Base-by-base conservation (phyloP, 2,888 invertebrate genomes). In the Nipponacmea schrenckii region DNA sequence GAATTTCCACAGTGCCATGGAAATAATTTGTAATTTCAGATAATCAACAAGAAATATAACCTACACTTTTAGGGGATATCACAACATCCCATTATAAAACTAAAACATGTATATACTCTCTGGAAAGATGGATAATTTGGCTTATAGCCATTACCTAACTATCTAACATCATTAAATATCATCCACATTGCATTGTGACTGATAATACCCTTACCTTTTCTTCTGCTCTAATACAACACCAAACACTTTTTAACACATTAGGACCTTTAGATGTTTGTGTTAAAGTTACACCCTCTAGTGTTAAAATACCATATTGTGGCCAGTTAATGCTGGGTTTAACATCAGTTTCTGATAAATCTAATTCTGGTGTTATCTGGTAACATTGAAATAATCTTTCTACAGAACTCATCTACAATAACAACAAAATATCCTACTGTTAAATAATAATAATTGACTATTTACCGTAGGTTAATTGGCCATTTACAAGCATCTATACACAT, bases 281-380 rank as follows among this genome's bases (percentile, higher is more conserved):
- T 31, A 81, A 65, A 8, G 81, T 80, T n/a, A 80, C 80, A 2
- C 82, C 82, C 68, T 83, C 83, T 48, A 80, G 77, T 26, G 83
- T 83, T 48, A 83, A 68, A 62, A 83, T 83, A n/a, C 83, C 83
- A 74, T 83, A 83, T 69, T 79, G 79, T 0, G 83, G 83, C 83
- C 83, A 83, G 39, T 69, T 71, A 26, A 31, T 44, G 1, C 79
- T 69, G 0, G 74, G 71, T 62, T 67, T 73, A 44, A 72, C 62
- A 31, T 77, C 74, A 0, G 70, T 65, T n/a, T 78, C 76, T 24
- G 75, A 24, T 24, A 70, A 26, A 67, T 82, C 81, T n/a, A 79
- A 68, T 73, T 83, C 82, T 0, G 79, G 73, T 15, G 69, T 67
- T 64, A 81, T 71, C 69, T 79, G 77, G 62, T 75, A 74, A 68